phyloP scores from a whole-genome alignment of 2,888 invertebrate genomes.

The Cheilosia soror region DNA sequence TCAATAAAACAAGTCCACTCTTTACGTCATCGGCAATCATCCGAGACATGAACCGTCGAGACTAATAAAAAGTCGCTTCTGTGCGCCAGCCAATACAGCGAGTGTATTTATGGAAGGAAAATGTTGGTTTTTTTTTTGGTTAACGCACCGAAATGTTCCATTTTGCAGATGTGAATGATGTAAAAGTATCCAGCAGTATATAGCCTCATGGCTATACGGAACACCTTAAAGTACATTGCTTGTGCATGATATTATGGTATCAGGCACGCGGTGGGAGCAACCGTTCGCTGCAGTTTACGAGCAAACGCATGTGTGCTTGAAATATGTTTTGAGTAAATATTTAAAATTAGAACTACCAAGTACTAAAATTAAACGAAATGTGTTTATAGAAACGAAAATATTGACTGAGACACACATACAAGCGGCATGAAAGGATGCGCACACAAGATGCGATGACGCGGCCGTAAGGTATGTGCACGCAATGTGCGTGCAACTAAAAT shows the following conservation, averaged over 20 bases:
- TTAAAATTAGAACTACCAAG: conserved; percentile 51
- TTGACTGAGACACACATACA: conserved; percentile 23
- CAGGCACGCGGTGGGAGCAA: background rate
- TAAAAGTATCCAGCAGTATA: background rate
- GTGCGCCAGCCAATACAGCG: background rate
- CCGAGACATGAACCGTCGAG: conserved; percentile 18
- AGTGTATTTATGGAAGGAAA: conserved; percentile 26
- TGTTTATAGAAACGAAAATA: conserved; percentile 60
- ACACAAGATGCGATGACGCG: conserved; percentile 12
- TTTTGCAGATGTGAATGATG: conserved; percentile 44
- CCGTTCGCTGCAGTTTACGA: conserved; percentile 29
- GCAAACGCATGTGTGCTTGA: conserved; percentile 44
- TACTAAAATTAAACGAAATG: conserved; percentile 61
- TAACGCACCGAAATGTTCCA: conserved; percentile 16
- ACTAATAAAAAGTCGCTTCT: conserved; percentile 30
- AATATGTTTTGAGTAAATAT: conserved; percentile 59
- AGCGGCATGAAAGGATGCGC: conserved; percentile 1
- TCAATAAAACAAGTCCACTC: conserved; percentile 28
- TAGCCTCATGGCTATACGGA: background rate
- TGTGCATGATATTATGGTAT: background rate
- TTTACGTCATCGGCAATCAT: conserved; percentile 46
- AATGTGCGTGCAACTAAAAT: background rate
- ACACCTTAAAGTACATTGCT: conserved; percentile 30
- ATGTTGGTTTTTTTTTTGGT: conserved; percentile 4
- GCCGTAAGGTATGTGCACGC: background rate